A percentile compares a stretch with the other conserved stretches of the same genome.
Conservation (phyloP, 37 sponge, comb jelly and placozoan genomes). For the Theonella swinhoei region DNA sequence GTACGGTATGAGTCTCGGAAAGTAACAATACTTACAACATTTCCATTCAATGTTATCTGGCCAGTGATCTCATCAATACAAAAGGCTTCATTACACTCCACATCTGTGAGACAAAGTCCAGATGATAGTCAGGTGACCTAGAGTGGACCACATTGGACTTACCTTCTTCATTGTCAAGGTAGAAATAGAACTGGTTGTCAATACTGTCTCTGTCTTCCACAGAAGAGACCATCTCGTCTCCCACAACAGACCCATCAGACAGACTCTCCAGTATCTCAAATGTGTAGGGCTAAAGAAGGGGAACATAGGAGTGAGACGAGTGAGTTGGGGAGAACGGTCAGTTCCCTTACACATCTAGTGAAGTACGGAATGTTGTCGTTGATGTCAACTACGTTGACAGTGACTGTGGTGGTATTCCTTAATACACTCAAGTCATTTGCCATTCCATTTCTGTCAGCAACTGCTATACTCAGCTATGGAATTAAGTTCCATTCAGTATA, state of each 20-base stretch:
- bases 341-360: not conserved
- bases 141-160: not conserved
- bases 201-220: not conserved
- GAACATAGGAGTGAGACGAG: not conserved
- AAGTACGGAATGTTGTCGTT: slow-evolving; percentile 57
- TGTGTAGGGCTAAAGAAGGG: slow-evolving; percentile 3
- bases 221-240: not conserved
- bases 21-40: slow-evolving; percentile 3
- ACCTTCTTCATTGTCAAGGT: not conserved
- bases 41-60: slow-evolving; percentile 1
- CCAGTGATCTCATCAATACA: slow-evolving; percentile 22
- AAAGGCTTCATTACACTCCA: not conserved
- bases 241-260: not conserved
- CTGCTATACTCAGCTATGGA: slow-evolving; percentile 20
- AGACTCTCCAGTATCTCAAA: not conserved
- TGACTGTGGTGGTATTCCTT: not conserved
- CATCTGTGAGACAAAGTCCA: not conserved
- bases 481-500: not conserved
- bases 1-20: not conserved
- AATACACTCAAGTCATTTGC: not conserved
- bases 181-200: not conserved
- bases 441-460: slow-evolving; percentile 9
- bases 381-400: slow-evolving; percentile 31
- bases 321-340: not conserved
- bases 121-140: too few relatives aligned